Percentiles rank a stretch among this genome's conserved stretches.
These are phyloP conservation scores for Morone chrysops DNA, from an alignment of 2,113 vertebrate genomes.

Conservation along the genomic window DNA sequence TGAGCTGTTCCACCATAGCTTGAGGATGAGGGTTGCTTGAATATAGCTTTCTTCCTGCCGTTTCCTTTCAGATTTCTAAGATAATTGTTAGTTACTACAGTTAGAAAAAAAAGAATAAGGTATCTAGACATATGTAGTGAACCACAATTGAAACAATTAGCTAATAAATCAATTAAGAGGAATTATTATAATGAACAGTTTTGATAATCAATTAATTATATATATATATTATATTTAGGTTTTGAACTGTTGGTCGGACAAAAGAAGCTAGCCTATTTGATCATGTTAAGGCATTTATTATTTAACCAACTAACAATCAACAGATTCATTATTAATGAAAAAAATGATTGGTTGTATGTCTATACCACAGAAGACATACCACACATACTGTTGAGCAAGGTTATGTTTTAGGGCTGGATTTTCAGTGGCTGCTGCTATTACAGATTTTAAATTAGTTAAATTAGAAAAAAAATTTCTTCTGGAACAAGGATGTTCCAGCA, in stretches of 20 bases:
- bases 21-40: not conserved
- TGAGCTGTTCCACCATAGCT: not conserved
- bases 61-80: not conserved
- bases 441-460: not conserved
- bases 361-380: not conserved
- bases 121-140: not conserved
- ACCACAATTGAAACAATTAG: not conserved
- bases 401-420: not conserved
- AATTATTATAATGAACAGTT: too few relatives aligned
- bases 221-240: too few relatives aligned
- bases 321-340: too few relatives aligned
- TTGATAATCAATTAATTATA: too few relatives aligned
- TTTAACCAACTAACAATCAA: too few relatives aligned
- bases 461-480: too few relatives aligned
- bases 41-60: not conserved
- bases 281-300: too few relatives aligned
- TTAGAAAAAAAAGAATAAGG: not conserved
- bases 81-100: too few relatives aligned
- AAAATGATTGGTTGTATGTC: not conserved
- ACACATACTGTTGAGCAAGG: not conserved
- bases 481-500: not conserved
- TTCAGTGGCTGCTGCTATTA: not conserved
- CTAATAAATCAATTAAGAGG: too few relatives aligned
- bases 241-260: too few relatives aligned
- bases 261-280: too few relatives aligned